A percentile compares a stretch with the other conserved stretches of the same genome.
Conservation (phyloP, 2,888 invertebrate species). For the Acleris literana region DNA sequence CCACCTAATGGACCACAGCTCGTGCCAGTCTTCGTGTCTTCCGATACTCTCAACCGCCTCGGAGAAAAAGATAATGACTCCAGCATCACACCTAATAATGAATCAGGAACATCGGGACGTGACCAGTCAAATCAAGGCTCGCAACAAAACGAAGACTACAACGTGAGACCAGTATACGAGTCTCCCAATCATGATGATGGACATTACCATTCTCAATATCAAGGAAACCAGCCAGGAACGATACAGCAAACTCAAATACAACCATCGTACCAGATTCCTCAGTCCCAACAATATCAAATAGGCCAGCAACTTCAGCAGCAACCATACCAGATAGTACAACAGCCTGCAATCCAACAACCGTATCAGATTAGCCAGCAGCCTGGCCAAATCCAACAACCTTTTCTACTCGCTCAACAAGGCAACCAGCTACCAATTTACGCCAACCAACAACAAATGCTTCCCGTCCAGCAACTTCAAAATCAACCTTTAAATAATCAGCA, state of each 20-base stretch:
- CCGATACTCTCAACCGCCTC: conserved; percentile 51
- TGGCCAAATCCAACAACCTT: conserved; percentile 6
- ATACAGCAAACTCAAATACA: conserved; percentile 3
- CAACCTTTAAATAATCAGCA: too few species aligned
- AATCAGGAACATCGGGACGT: too few species aligned
- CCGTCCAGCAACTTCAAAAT: too few species aligned
- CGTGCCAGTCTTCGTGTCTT: conserved; percentile 56
- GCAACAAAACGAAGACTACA: conserved; percentile 7
- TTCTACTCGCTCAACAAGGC: conserved; percentile 2
- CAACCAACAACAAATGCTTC: too few species aligned
- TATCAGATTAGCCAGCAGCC: conserved; percentile 12
- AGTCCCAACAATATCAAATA: conserved; percentile 8
- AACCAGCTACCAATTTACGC: too few species aligned
- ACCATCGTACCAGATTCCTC: background rate
- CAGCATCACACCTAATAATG: background rate
- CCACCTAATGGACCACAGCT: conserved; percentile 30
- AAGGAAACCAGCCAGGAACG: background rate
- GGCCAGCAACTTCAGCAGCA: conserved; percentile 15
- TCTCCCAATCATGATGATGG: conserved; percentile 9
- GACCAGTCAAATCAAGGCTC: conserved; percentile 14
- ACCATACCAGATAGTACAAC: conserved; percentile 4
- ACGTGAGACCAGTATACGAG: conserved; percentile 17
- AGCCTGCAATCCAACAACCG: conserved; percentile 1
- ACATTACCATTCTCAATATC: background rate
- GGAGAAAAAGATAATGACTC: conserved; percentile 41